Evolutionary conservation across 2,113 vertebrate species (phyloP).

Genomic region (Paralichthys olivaceus): DNA sequence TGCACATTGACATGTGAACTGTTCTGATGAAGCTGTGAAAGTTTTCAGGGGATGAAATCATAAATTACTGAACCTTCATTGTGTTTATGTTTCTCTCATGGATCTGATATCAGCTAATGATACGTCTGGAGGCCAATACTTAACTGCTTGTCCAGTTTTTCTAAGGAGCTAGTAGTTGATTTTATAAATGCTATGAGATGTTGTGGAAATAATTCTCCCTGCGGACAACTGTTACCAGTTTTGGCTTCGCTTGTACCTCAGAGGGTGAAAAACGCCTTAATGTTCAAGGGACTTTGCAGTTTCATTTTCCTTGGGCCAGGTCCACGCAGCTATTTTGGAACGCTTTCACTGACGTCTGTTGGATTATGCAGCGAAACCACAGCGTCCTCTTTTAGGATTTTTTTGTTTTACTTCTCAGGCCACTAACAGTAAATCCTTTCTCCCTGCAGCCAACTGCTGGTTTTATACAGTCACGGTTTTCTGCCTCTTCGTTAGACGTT

Average conservation of each 20-base stretch:
- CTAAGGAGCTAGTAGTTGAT: constrained; percentile 2
- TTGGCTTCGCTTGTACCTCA: constrained; percentile 42
- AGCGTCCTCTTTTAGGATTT: constrained; percentile 74
- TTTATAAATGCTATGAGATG: constrained; percentile 22
- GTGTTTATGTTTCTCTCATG: not conserved
- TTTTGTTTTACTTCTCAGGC: constrained; percentile 73
- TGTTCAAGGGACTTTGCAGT: constrained; percentile 57
- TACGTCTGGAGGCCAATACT: not conserved
- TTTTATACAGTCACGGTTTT: constrained; percentile 73
- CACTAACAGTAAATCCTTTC: constrained; percentile 76
- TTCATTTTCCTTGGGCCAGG: constrained; percentile 71
- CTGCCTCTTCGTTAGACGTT: constrained; percentile 61
- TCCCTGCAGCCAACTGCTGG: constrained; percentile 63
- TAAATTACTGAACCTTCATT: not conserved
- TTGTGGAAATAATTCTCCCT: constrained; percentile 54
- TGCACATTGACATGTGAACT: not conserved
- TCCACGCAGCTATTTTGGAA: constrained; percentile 69
- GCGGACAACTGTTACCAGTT: constrained; percentile 24
- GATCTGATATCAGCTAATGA: constrained; percentile 18
- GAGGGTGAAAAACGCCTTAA: constrained; percentile 60
- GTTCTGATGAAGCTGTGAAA: not conserved
- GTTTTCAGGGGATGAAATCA: not conserved
- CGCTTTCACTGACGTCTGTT: constrained; percentile 67
- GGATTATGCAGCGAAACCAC: constrained; percentile 73
- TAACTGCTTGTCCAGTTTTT: constrained; percentile 12